These are phyloP conservation scores for Rutilus rutilus DNA, from an alignment of 2,113 vertebrate species.

Conservation along the genomic window DNA sequence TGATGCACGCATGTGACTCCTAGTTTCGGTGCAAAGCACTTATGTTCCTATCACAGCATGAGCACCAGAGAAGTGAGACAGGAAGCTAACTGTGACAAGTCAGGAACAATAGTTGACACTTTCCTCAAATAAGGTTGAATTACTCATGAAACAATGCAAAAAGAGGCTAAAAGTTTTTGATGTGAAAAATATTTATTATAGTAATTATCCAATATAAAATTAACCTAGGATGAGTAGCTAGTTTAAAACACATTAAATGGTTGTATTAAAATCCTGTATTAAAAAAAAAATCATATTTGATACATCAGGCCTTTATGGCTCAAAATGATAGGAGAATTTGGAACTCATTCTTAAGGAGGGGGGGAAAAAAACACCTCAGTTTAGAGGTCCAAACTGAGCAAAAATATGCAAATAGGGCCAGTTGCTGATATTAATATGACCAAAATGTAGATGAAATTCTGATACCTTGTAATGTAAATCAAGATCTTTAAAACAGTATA, in stretches of 20 bases:
- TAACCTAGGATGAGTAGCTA: neutral
- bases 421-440: too few relatives aligned
- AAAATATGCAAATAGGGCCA: too few relatives aligned
- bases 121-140: neutral
- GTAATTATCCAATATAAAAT: neutral
- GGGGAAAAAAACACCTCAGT: too few relatives aligned
- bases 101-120: neutral
- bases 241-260: neutral
- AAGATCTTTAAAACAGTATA: too few relatives aligned
- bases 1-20: conserved; percentile 48
- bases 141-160: neutral
- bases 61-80: neutral
- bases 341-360: too few relatives aligned
- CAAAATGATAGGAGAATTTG: too few relatives aligned
- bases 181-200: neutral
- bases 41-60: conserved; percentile 25
- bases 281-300: too few relatives aligned
- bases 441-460: too few relatives aligned
- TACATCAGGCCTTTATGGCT: too few relatives aligned
- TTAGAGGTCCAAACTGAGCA: too few relatives aligned
- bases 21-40: conserved; percentile 36
- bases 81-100: neutral
- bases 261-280: neutral
- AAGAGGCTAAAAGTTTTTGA: neutral
- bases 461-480: too few relatives aligned